phyloP scores from a whole-genome alignment of 1,140 invertebrate species.

The Mamestra configurata region DNA sequence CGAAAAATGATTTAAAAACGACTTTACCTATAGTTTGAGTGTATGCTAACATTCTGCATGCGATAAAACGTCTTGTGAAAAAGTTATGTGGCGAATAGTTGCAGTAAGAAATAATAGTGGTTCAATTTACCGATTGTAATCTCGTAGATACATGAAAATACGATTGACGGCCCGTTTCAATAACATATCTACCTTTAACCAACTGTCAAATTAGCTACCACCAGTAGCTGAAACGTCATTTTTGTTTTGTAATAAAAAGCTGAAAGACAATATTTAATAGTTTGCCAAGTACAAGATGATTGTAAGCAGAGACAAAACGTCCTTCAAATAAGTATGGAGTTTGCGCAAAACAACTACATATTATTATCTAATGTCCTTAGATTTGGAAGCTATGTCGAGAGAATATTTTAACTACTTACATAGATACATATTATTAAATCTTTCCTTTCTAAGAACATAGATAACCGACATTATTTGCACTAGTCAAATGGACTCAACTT shows the following conservation, averaged over 20 bases:
- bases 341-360: neutral
- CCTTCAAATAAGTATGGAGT: neutral
- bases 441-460: conserved; percentile 23
- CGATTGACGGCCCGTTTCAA: neutral
- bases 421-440: neutral
- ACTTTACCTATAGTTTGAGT: conserved; percentile 30
- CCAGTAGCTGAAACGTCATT: too few species aligned
- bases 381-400: neutral
- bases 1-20: conserved; percentile 29
- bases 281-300: neutral
- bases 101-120: neutral
- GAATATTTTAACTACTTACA: neutral
- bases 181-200: too few species aligned
- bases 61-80: conserved; percentile 1
- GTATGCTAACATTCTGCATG: conserved; percentile 23
- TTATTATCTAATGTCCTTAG: conserved; percentile 9
- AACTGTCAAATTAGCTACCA: too few species aligned
- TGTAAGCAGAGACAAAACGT: neutral
- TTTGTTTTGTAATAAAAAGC: too few species aligned
- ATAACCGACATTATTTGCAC: conserved; percentile 51
- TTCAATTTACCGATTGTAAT: conserved; percentile 6
- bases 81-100: neutral
- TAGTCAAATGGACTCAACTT: conserved; percentile 68
- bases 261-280: neutral
- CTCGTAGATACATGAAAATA: neutral